Evolutionary conservation across 1,140 invertebrate species (phyloP).

Genomic region (Drosophila suzukii): DNA sequence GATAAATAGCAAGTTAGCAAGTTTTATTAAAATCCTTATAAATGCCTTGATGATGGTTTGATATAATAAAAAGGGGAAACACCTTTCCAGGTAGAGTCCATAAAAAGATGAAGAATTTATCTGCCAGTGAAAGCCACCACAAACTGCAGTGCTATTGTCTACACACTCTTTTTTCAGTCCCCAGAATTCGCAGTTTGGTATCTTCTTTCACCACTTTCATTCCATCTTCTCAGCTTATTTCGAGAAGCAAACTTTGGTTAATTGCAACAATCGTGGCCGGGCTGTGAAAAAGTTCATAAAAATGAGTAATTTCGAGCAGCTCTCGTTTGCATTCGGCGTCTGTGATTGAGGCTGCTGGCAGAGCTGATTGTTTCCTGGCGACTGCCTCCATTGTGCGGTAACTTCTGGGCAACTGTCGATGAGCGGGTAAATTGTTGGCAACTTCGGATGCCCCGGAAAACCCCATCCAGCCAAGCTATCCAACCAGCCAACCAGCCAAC

Average conservation of each 20-base stretch:
- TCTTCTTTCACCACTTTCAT: background rate
- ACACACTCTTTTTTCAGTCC: background rate
- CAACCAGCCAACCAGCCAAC: background rate
- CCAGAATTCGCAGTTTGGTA: constrained; percentile 10
- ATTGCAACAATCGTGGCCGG: constrained; percentile 57
- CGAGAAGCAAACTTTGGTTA: constrained; percentile 54
- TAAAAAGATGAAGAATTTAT: background rate
- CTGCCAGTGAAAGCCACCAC: background rate
- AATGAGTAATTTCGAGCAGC: constrained; percentile 37
- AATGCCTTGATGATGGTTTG: too few species aligned
- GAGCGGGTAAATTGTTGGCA: constrained; percentile 57
- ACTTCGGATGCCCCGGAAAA: constrained; percentile 31
- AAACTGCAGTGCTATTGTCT: background rate
- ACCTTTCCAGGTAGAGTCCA: background rate
- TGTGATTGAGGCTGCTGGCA: constrained; percentile 61
- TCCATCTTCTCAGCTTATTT: constrained; percentile 4
- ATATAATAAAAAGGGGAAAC: too few species aligned
- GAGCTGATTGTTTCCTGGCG: constrained; percentile 71
- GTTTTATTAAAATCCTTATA: too few species aligned
- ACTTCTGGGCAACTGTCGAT: constrained; percentile 58
- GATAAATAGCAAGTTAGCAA: too few species aligned
- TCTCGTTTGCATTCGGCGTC: constrained; percentile 44
- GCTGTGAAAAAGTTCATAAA: constrained; percentile 51
- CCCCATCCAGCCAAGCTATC: background rate
- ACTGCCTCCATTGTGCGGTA: constrained; percentile 61